phyloP scores from a whole-genome alignment of 2,797 vertebrate genomes.

The Peromyscus aztecus region DNA sequence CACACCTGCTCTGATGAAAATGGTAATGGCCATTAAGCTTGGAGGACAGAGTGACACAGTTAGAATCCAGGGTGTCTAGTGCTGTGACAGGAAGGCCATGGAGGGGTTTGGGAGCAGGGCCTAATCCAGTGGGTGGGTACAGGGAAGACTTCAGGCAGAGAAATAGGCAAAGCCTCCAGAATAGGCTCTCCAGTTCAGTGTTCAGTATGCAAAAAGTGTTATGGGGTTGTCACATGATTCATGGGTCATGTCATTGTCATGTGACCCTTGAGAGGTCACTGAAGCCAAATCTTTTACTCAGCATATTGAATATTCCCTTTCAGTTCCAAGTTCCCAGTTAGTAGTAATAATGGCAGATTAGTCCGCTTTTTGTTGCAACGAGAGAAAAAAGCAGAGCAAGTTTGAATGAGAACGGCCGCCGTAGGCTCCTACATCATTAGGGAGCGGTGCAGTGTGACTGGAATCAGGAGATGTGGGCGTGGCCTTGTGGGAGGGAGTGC shows the following conservation, averaged over 20 bases:
- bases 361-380: not conserved
- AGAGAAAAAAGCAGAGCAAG: not conserved
- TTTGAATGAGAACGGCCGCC: not conserved
- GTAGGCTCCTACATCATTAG: not conserved
- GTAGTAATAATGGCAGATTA: not conserved
- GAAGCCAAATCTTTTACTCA: not conserved
- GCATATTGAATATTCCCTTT: not conserved
- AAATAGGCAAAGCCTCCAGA: not conserved
- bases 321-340: not conserved
- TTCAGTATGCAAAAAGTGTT: not conserved
- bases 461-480: not conserved
- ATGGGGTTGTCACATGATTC: not conserved
- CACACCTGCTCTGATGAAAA: not conserved
- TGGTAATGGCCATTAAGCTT: not conserved
- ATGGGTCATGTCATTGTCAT: not conserved
- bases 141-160: not conserved
- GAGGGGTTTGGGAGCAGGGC: too few relatives aligned
- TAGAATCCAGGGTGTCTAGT: not conserved
- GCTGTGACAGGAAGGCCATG: not conserved
- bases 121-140: not conserved
- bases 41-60: not conserved
- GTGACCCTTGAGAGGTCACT: not conserved
- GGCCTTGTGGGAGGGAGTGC: not conserved
- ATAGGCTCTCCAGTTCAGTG: not conserved
- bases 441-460: not conserved